Evolutionary conservation across 1,140 invertebrate species (phyloP), one percentile per base, ranked within the genome.

Genomic region (Dendrolimus punctatus): DNA sequence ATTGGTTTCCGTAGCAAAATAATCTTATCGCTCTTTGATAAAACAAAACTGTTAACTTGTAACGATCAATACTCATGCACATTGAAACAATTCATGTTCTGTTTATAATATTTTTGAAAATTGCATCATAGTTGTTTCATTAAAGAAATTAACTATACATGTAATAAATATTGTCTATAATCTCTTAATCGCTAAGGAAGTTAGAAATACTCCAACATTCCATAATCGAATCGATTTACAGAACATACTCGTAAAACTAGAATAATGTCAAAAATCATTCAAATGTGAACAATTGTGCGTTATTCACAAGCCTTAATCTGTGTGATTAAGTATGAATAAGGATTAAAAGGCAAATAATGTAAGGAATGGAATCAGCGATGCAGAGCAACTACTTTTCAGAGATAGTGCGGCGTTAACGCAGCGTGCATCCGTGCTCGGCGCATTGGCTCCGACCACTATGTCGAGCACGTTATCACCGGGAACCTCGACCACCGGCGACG

Each of bases 1-100:
- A 77, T 80, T 74, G 71, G 74, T 66, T 64, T 58, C 51, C 54
- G 64, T 62, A 64, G 57, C 51, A 57, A 53, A 57, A 68, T 72
- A 85, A 82, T 82, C 81, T 82, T 85, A 85, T 85, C 81, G 74
- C 51, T 42, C 43, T 53, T 64, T 69, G 79, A 84, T 84, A 82
- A 79, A 71, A 59, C 60, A 58, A 70, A 71, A 70, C 68, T 68
- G 50, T 66, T 55, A 49, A 57, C 55, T 60, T 57, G 64, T 57
- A 49, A 41, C 63, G 71, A 81, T 84, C 80, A 64, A 81, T 81
- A 76, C 54, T 55, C 44, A 44, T 57, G 44, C 43, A 53, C 46
- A 43, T 68, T 58, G 62, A 67, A 68, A 67, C 53, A 57, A 56
- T 46, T 62, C 54, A 64, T 8, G n/a, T 45, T 6, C 23, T 40